These are phyloP conservation scores for Himantopus leucocephalus DNA, from an alignment of 2,113 vertebrate genomes.

Conservation along the genomic window DNA sequence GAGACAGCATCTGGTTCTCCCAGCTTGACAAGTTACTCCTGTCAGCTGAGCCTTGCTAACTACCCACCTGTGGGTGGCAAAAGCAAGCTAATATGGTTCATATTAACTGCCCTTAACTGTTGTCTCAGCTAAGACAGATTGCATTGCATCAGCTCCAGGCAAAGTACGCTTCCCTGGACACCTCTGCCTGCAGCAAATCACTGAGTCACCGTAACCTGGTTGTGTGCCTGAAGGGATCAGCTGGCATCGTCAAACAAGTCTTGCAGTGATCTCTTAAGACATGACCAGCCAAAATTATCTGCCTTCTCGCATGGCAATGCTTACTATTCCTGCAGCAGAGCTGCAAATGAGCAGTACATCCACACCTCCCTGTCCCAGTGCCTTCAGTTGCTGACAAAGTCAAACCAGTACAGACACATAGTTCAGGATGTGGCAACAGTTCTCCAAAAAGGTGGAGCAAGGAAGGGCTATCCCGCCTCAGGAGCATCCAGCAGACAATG, in stretches of 20 bases:
- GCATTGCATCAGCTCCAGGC: background rate
- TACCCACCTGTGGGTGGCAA: background rate
- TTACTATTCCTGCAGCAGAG: background rate
- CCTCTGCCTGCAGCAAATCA: background rate
- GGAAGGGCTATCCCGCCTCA: background rate
- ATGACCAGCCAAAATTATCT: background rate
- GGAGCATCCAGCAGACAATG: background rate
- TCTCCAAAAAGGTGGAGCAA: background rate
- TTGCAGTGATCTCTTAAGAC: background rate
- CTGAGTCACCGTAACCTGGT: background rate
- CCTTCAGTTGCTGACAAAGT: background rate
- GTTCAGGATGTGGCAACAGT: background rate
- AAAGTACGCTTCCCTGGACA: rapidly evolving
- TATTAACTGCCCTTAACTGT: background rate
- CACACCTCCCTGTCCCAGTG: background rate
- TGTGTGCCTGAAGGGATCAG: background rate
- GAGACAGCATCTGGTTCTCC: background rate
- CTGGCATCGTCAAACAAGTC: background rate
- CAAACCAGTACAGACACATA: background rate
- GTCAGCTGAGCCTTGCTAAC: background rate
- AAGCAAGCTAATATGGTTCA: background rate
- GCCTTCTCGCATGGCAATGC: background rate
- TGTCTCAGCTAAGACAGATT: background rate
- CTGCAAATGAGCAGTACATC: background rate
- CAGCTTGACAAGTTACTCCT: background rate